A percentile compares a stretch with the other conserved stretches of the same genome.
These are phyloP conservation scores for Gallinago solitaria DNA, from an alignment of 2,797 vertebrate genomes.

Conservation along the genomic window DNA sequence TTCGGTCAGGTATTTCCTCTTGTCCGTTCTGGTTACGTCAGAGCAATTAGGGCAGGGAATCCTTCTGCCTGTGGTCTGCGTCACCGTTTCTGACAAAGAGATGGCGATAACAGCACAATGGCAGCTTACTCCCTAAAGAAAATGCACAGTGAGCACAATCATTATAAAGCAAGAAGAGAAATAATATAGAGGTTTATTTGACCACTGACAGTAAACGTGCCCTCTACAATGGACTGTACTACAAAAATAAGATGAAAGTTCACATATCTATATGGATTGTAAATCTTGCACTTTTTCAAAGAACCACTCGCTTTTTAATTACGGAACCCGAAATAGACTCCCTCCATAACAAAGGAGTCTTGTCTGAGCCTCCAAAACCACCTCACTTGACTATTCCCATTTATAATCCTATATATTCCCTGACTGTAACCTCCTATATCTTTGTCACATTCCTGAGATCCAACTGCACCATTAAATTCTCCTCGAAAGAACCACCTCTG, in stretches of 20 bases:
- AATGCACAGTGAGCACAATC: neutral
- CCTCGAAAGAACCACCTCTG: neutral
- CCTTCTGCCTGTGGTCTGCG: neutral
- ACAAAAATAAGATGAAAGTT: neutral
- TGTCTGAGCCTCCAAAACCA: neutral
- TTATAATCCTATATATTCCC: neutral
- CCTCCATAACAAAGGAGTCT: neutral
- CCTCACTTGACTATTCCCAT: neutral
- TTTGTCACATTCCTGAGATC: neutral
- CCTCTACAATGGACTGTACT: neutral
- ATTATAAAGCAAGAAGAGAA: neutral
- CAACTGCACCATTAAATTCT: neutral
- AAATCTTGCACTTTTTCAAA: neutral
- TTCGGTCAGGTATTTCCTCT: neutral
- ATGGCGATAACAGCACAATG: neutral
- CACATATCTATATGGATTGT: accelerated
- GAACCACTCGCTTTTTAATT: neutral
- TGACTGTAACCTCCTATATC: neutral
- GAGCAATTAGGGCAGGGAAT: neutral
- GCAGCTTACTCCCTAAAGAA: neutral
- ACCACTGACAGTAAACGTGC: neutral
- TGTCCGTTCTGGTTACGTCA: neutral
- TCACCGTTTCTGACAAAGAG: neutral
- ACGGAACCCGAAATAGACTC: neutral
- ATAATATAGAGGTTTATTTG: neutral